Percentiles rank a stretch among this genome's conserved stretches.
phyloP scores from a whole-genome alignment of 1,140 invertebrate species.

The Ladona fulva region DNA sequence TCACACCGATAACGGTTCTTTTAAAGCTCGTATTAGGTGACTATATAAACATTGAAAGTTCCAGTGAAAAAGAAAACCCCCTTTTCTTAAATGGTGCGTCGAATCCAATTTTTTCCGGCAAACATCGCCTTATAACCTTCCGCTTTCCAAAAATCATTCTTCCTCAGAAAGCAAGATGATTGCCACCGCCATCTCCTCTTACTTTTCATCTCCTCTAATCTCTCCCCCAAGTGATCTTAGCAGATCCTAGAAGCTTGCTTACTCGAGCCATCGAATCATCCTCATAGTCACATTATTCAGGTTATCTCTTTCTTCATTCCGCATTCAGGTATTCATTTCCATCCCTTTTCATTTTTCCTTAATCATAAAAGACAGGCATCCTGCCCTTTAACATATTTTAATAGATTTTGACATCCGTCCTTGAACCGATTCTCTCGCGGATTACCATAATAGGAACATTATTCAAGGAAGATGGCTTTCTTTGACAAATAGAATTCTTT shows the following conservation, averaged over 20 bases:
- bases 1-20: too few species aligned
- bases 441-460: background rate
- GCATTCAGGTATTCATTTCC: background rate
- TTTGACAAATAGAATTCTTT: background rate
- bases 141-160: background rate
- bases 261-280: constrained; percentile 4
- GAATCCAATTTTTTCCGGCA: background rate
- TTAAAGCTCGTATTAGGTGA: too few species aligned
- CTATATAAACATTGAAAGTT: too few species aligned
- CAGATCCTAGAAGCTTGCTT: background rate
- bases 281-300: background rate
- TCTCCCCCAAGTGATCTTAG: background rate
- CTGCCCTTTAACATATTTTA: background rate
- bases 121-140: background rate
- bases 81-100: too few species aligned
- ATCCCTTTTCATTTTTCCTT: background rate
- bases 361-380: constrained; percentile 5
- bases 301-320: background rate
- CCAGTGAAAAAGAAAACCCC: too few species aligned
- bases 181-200: background rate
- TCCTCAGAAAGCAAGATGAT: constrained; percentile 5
- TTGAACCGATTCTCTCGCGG: background rate
- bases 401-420: background rate
- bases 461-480: background rate
- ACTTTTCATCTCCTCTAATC: background rate